Conservation (phyloP, 2,888 invertebrate genomes). For the Dasypolia templi region DNA sequence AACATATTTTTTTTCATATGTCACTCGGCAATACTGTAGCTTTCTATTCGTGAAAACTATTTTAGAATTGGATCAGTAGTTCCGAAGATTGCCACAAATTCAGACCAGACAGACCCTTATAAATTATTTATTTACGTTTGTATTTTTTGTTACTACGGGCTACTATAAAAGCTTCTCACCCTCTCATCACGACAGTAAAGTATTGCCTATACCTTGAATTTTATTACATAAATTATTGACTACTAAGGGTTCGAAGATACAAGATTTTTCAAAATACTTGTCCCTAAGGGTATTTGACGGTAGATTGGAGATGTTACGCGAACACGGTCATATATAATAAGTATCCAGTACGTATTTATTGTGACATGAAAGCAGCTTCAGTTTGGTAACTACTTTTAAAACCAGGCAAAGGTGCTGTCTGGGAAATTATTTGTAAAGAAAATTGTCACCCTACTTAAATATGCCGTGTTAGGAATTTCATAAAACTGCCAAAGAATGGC, state of each 20-base stretch:
- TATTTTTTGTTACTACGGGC: no score
- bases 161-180: neutral
- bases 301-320: neutral
- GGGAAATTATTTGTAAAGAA: neutral
- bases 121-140: no score
- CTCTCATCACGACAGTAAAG: neutral
- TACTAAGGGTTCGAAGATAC: neutral
- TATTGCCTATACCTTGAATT: neutral
- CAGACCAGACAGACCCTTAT: no score
- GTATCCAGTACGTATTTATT: neutral
- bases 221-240: neutral
- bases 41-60: no score
- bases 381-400: neutral
- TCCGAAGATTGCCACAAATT: no score
- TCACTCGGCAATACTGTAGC: no score
- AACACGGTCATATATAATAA: neutral
- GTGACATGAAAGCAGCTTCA: neutral
- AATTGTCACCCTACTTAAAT: neutral
- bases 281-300: neutral
- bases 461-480: neutral
- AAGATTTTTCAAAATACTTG: neutral
- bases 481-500: neutral
- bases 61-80: no score
- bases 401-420: neutral
- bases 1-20: no score